These are phyloP conservation scores for Melieria crassipennis DNA, from an alignment of 2,888 invertebrate species.

Conservation along the genomic window DNA sequence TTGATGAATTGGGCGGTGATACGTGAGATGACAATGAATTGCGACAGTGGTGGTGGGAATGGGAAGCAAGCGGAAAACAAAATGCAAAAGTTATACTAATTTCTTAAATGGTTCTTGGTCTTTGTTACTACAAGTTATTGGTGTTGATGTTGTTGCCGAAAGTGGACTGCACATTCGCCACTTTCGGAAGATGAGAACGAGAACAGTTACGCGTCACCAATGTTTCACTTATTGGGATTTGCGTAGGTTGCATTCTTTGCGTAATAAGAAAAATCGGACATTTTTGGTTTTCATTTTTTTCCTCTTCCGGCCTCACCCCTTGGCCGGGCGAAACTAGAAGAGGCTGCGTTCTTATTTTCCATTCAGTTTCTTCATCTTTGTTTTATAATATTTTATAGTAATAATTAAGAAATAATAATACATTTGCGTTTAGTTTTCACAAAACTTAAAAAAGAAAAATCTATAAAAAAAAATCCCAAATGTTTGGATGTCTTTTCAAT, in stretches of 20 bases:
- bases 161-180: too few relatives aligned
- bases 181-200: too few relatives aligned
- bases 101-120: constrained; percentile 32
- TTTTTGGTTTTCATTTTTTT: constrained; percentile 26
- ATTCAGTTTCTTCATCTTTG: constrained; percentile 53
- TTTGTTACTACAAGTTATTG: too few relatives aligned
- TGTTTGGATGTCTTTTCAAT: constrained; percentile 39
- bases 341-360: constrained; percentile 30
- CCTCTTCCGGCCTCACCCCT: constrained; percentile 19
- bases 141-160: too few relatives aligned
- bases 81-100: not conserved
- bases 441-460: constrained; percentile 42
- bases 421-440: constrained; percentile 49
- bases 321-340: constrained; percentile 18
- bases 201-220: too few relatives aligned
- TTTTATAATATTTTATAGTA: constrained; percentile 63
- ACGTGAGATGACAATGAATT: not conserved
- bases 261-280: constrained; percentile 24
- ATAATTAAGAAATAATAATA: constrained; percentile 63
- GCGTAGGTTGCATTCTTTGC: not conserved
- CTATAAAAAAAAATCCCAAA: constrained; percentile 37
- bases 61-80: not conserved
- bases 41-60: not conserved
- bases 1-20: not conserved
- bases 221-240: too few relatives aligned